phyloP scores from a whole-genome alignment of 2,113 vertebrate genomes.

The Plectropomus leopardus region DNA sequence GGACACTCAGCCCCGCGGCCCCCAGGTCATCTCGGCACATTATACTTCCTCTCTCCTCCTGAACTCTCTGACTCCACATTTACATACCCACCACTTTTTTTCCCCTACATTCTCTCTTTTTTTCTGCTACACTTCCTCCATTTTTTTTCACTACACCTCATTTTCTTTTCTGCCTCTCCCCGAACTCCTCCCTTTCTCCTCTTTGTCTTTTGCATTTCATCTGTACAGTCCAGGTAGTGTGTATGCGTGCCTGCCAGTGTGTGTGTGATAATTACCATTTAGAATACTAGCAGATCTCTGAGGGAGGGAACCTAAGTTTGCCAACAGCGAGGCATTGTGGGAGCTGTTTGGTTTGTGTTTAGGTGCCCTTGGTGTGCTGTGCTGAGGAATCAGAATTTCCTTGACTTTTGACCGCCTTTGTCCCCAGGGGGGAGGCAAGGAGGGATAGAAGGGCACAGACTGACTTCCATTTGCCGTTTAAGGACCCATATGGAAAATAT shows the following conservation, averaged over 20 bases:
- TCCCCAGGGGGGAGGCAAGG: constrained; percentile 77
- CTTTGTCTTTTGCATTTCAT: constrained; percentile 79
- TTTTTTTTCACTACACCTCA: constrained; percentile 47
- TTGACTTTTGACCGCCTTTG: constrained; percentile 86
- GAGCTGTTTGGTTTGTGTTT: constrained; percentile 83
- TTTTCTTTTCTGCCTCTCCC: constrained; percentile 59
- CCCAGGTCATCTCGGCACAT: constrained; percentile 86
- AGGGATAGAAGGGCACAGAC: constrained; percentile 76
- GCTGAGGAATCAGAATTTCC: constrained; percentile 85
- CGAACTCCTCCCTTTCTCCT: constrained; percentile 63
- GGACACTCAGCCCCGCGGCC: constrained; percentile 76
- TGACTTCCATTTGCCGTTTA: constrained; percentile 82
- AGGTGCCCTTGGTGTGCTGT: constrained; percentile 76
- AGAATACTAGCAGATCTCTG: constrained; percentile 85
- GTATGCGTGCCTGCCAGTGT: constrained; percentile 32
- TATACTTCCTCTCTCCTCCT: constrained; percentile 78
- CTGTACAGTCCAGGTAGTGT: constrained; percentile 64
- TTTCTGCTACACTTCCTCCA: constrained; percentile 46
- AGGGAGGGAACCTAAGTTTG: constrained; percentile 79
- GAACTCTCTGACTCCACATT: constrained; percentile 86
- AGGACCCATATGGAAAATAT: constrained; percentile 86
- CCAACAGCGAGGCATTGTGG: constrained; percentile 75
- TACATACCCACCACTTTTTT: constrained; percentile 77
- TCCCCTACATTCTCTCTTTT: constrained; percentile 34
- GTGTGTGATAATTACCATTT: constrained; percentile 87